Conservation (phyloP, 2,113 vertebrate species). For the Osmerus eperlanus region DNA sequence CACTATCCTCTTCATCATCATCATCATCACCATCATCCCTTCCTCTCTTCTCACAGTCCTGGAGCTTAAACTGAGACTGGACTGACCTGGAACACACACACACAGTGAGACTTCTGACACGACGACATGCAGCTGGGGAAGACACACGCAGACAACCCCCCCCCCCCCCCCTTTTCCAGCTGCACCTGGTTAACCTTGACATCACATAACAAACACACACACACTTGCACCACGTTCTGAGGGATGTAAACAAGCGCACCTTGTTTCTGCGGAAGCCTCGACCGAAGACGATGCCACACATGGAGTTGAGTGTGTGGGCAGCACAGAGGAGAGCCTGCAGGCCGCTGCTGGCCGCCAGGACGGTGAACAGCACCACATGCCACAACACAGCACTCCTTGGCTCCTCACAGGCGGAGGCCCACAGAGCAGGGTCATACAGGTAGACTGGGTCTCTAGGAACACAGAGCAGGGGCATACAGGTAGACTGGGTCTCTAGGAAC, state of each 20-base stretch:
- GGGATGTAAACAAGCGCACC: constrained; percentile 44
- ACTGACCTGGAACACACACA: constrained; percentile 9
- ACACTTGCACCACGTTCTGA: not conserved
- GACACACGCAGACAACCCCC: too few relatives aligned
- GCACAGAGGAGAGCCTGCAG: constrained; percentile 62
- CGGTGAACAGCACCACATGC: constrained; percentile 68
- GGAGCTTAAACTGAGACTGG: not conserved
- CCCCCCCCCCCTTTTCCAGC: too few relatives aligned
- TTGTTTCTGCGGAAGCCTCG: constrained; percentile 48
- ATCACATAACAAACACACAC: not conserved
- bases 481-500: constrained; percentile 38
- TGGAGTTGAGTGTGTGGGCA: constrained; percentile 56
- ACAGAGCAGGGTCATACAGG: too few relatives aligned
- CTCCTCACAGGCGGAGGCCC: constrained; percentile 60
- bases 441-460: constrained; percentile 52
- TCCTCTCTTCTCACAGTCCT: not conserved
- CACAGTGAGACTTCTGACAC: too few relatives aligned
- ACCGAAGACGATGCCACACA: constrained; percentile 64
- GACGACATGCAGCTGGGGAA: too few relatives aligned
- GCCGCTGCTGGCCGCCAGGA: constrained; percentile 55
- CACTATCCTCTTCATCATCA: constrained; percentile 18
- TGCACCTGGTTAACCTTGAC: too few relatives aligned
- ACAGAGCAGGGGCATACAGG: constrained; percentile 38
- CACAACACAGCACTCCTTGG: constrained; percentile 64
- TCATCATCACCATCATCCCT: constrained; percentile 15